Base-by-base conservation (phyloP, 64 coral and sea anemone species). In the Astreopora myriophthalma region DNA sequence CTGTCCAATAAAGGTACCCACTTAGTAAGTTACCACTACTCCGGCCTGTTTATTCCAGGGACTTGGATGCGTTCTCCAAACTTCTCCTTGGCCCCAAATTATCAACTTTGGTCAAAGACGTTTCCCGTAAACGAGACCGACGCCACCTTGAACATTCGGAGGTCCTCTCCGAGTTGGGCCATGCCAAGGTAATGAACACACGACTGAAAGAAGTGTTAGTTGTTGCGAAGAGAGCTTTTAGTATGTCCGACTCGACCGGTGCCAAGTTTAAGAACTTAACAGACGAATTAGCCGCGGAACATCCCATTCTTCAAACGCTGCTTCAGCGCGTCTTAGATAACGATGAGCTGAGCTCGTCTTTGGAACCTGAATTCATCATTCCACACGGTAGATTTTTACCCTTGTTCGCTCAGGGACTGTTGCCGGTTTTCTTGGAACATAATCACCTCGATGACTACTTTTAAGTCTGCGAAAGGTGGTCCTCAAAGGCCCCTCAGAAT, bases 31-130 rank as follows among this genome's bases (percentile, higher is more conserved):
- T 11, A 46, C 49, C 16, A 16, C 20, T 34, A 19, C 32, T 22
- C 26, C 49, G 49, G 11, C n/a, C 9, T 57, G 17, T 60, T 57
- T 32, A 35, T 51, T 49, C 12, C 34, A 83, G 79, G 32, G 11
- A 34, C 79, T 36, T 83, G 32, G 57, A 65, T 65, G 79, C 57
- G 8, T 83, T 83, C 34, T 83, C 52, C 1, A 65, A 83, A 83
- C 52, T 83, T 83, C 32, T 83, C 7, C 32, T 63, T 19, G 79
- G 79, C 7, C 55, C 31, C 19, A 58, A 63, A 36, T 63, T 83
- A 32, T 20, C 20, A 37, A 26, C 7, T 34, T 8, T 37, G 30
- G 30, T 83, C 79, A 57, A 37, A 19, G 79, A 83, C n/a, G 57
- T 65, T 36, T 6, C 25, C 9, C 55, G 22, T 65, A 33, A 30